Base-by-base conservation (phyloP, 1,140 invertebrate species). In the Ptiloglossa arizonensis region DNA sequence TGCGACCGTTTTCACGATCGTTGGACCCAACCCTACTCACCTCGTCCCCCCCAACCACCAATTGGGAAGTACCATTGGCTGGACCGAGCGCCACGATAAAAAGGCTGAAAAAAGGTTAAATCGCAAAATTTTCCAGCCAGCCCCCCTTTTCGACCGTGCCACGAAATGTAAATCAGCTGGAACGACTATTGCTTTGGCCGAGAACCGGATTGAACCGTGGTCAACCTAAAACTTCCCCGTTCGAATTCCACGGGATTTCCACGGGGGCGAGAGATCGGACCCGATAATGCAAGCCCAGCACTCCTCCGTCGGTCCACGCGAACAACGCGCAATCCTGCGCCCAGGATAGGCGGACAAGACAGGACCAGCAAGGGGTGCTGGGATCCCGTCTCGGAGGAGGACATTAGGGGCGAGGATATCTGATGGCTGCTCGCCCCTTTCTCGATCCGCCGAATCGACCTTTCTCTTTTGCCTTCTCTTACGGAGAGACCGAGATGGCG, bases 331-430 rank as follows among this genome's bases (percentile, higher is more conserved):
- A 17, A 32, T 19, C 29, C 35, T 35, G 54, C 41, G 52, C 50
- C 60, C 59, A 50, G 57, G 75, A 50, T 72, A 38, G 66, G 52
- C 57, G 67, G 70, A 73, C 76, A 44, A 63, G 71, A 46, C 46
- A 46, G 67, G 63, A 64, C 48, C 50, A n/a, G 24, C 38, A 77
- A 77, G 70, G 79, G 60, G 35, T 78, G 68, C 62, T 57, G 73
- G 70, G 74, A 72, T 79, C 82, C 63, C 81, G 69, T 83, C 83
- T 72, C 59, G 44, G 79, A 81, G 50, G 77, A 81, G 81, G 83
- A 83, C 84, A 83, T 86, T 85, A 85, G 83, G 81, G 81, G 73
- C 71, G 76, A 81, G 80, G 83, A 81, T 86, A 86, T 86, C 83
- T 85, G 83, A 87, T 87, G 78, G 69, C 56, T 22, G 62, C 48